Conservation (phyloP, 1,140 invertebrate species). For the Carposina sasakii region DNA sequence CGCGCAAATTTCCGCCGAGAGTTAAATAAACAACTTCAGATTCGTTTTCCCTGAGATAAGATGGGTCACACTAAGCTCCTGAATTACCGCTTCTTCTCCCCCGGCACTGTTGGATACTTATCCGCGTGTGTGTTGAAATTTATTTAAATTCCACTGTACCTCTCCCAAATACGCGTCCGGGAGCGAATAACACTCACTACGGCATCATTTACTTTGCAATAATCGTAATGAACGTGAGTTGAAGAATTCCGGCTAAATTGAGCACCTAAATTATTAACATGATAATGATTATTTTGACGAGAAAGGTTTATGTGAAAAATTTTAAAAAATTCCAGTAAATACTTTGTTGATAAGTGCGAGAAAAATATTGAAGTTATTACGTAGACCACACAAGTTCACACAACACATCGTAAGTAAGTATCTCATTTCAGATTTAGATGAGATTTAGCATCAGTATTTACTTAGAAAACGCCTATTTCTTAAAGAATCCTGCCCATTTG, state of each 20-base stretch:
- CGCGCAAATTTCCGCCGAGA: no score
- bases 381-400: neutral
- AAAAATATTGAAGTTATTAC: no score
- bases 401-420: neutral
- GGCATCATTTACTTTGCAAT: constrained; percentile 48
- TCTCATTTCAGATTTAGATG: no score
- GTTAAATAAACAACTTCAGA: no score
- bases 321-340: no score
- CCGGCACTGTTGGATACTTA: constrained; percentile 8
- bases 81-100: constrained; percentile 47
- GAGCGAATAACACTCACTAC: constrained; percentile 37
- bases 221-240: constrained; percentile 50
- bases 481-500: no score
- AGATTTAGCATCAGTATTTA: no score
- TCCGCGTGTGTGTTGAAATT: constrained; percentile 36
- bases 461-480: no score
- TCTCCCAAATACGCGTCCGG: constrained; percentile 27
- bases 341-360: no score
- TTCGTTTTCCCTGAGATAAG: no score
- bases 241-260: constrained; percentile 30
- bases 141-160: constrained; percentile 52
- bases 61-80: constrained; percentile 43
- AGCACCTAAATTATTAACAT: no score
- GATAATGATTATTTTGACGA: constrained; percentile 30
- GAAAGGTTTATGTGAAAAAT: constrained; percentile 30